phyloP scores from a whole-genome alignment of 2,113 vertebrate species.

The Phocoena sinus region DNA sequence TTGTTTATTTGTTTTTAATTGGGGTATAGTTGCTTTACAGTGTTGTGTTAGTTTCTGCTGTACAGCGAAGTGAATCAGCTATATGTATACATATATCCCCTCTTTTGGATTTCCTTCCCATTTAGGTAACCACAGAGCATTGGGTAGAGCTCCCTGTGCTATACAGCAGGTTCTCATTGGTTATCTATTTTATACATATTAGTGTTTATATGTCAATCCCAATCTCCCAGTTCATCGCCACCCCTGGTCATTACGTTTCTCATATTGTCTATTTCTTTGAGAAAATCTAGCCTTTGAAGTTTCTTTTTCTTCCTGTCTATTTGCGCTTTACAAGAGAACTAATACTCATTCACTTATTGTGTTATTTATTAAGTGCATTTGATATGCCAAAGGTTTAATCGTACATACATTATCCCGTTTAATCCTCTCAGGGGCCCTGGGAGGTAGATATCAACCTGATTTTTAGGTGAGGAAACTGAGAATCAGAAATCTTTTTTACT shows the following conservation, averaged over 20 bases:
- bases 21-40: no score
- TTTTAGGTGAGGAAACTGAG: background rate
- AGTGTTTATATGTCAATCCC: no score
- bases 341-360: background rate
- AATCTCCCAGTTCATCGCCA: no score
- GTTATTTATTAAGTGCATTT: background rate
- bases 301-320: background rate
- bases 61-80: no score
- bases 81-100: no score
- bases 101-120: no score
- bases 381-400: background rate
- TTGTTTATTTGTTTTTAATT: no score
- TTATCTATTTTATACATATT: no score
- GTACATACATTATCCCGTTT: background rate
- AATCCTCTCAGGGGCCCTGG: background rate
- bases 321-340: constrained; percentile 16
- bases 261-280: background rate
- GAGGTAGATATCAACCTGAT: background rate
- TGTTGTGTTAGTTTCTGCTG: no score
- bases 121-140: no score
- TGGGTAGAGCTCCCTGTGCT: no score
- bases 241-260: background rate
- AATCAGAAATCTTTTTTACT: background rate
- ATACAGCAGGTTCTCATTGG: no score
- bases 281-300: constrained; percentile 17